A percentile compares a stretch with the other conserved stretches of the same genome.
These are phyloP conservation scores for Sthenelais limicola DNA, from an alignment of 2,888 invertebrate species.

Conservation along the genomic window DNA sequence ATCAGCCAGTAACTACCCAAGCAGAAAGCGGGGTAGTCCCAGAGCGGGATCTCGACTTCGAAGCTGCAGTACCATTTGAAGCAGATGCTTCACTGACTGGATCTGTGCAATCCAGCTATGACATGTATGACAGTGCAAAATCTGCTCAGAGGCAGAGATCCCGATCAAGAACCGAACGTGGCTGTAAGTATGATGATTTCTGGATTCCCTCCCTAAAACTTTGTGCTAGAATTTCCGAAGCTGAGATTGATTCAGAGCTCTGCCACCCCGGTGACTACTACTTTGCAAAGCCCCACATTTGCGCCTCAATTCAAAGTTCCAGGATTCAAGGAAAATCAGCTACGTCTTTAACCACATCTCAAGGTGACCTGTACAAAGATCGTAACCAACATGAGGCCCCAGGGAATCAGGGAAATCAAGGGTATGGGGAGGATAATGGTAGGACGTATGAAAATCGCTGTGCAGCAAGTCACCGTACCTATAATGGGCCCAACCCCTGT, in stretches of 20 bases:
- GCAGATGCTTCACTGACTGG: too few relatives aligned
- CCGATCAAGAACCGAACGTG: too few relatives aligned
- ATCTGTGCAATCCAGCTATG: too few relatives aligned
- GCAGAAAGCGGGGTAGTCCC: too few relatives aligned
- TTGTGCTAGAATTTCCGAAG: constrained; percentile 29
- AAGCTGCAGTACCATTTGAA: too few relatives aligned
- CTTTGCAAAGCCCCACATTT: constrained; percentile 8
- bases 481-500: constrained; percentile 44
- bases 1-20: too few relatives aligned
- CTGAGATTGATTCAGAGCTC: background rate
- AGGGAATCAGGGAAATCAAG: background rate
- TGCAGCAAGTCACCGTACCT: background rate
- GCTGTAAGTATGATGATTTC: constrained; percentile 3
- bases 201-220: constrained; percentile 28
- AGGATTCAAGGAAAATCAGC: background rate
- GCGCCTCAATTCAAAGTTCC: background rate
- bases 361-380: too few relatives aligned
- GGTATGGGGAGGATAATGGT: background rate
- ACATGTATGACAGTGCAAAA: too few relatives aligned
- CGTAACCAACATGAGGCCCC: background rate
- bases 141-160: too few relatives aligned
- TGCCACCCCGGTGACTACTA: constrained; percentile 18
- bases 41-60: too few relatives aligned
- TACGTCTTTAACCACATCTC: constrained; percentile 1
- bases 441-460: background rate